Conservation (phyloP, 2,888 invertebrate genomes). For the Agriopis leucophaearia region DNA sequence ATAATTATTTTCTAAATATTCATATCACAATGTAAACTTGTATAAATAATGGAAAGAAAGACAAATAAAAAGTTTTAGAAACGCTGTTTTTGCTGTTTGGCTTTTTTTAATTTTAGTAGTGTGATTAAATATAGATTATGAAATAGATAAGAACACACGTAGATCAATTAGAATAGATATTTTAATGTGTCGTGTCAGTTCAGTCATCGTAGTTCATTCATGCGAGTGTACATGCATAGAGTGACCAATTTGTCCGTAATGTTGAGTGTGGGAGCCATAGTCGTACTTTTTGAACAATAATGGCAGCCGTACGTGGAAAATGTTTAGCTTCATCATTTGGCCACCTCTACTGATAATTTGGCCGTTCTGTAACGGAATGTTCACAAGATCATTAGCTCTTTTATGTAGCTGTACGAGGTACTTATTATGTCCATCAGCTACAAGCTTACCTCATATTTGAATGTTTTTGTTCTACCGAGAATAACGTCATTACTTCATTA, state of each 20-base stretch:
- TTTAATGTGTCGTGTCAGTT: constrained; percentile 5
- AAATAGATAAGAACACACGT: constrained; percentile 1
- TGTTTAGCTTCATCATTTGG: not conserved
- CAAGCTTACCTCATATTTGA: not conserved
- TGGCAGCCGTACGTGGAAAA: not conserved
- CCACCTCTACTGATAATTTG: not conserved
- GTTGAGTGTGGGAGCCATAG: not conserved
- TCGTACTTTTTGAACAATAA: not conserved
- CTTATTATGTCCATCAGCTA: not conserved
- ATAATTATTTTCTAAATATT: no score
- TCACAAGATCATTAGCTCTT: constrained; percentile 42
- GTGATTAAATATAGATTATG: not conserved
- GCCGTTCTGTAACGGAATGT: constrained; percentile 27
- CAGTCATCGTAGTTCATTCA: constrained; percentile 18
- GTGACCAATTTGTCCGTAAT: not conserved
- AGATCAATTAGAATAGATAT: not conserved
- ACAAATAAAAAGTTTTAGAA: constrained; percentile 3
- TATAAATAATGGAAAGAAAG: no score
- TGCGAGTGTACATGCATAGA: not conserved
- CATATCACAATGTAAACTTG: no score
- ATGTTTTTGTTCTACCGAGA: constrained; percentile 2
- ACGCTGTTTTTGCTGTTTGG: not conserved
- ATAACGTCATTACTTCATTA: not conserved
- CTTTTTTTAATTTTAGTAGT: not conserved
- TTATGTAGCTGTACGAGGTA: constrained; percentile 15